A percentile compares a stretch with the other conserved stretches of the same genome.
phyloP scores from a whole-genome alignment of 2,888 invertebrate genomes.

The Rhamnusium bicolor region DNA sequence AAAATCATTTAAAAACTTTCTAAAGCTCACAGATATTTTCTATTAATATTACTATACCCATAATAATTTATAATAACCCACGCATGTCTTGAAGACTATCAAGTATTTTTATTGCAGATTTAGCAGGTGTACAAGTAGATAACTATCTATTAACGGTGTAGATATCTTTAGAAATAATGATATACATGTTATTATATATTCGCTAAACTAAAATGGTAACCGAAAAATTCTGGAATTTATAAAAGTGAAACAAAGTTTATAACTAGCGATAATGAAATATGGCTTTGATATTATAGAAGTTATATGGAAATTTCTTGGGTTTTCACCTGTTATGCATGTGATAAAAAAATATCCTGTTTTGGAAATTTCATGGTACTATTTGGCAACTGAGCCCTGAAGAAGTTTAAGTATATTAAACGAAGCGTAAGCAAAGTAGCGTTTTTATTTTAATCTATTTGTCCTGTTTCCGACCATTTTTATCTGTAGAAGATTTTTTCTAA shows the following conservation, averaged over 20 bases:
- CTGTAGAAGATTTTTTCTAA: too few species aligned
- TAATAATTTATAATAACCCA: constrained; percentile 45
- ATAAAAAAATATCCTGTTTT: too few species aligned
- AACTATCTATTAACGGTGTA: constrained; percentile 24
- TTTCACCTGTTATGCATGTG: too few species aligned
- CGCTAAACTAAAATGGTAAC: background rate
- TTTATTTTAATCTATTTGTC: too few species aligned
- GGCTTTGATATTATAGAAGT: too few species aligned
- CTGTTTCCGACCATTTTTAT: too few species aligned
- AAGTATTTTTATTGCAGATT: constrained; percentile 31
- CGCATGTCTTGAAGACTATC: constrained; percentile 33
- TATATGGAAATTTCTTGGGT: too few species aligned
- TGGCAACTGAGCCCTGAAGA: too few species aligned
- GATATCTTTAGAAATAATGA: constrained; percentile 5
- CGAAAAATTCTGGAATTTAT: background rate
- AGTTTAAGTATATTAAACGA: too few species aligned
- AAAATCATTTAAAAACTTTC: constrained; percentile 32
- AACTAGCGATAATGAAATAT: too few species aligned
- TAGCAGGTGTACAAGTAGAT: constrained; percentile 33
- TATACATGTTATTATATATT: constrained; percentile 12
- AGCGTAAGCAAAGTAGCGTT: too few species aligned
- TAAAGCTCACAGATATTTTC: constrained; percentile 24
- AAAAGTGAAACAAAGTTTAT: background rate
- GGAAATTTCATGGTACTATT: too few species aligned
- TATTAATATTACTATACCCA: constrained; percentile 39